These are phyloP conservation scores for Montipora sp. DNA, from an alignment of 64 coral and sea anemone species.

Conservation along the genomic window DNA sequence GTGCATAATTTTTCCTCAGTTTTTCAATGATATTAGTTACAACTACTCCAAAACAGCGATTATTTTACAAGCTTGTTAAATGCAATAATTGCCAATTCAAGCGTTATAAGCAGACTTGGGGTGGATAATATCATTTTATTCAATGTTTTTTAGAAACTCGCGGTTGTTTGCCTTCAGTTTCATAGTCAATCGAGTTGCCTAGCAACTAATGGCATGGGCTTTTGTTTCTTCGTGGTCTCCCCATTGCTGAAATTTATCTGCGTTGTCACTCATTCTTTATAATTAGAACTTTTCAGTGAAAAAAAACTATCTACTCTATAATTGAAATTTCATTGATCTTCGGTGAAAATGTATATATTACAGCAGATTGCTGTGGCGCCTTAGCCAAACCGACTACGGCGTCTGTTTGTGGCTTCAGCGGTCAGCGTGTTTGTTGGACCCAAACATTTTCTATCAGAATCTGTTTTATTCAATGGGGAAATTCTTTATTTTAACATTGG, in stretches of 20 bases:
- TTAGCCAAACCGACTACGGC: conserved; percentile 11
- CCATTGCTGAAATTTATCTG: no score
- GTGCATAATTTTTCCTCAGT: no score
- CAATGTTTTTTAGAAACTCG: neutral
- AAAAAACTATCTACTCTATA: neutral
- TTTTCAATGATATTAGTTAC: no score
- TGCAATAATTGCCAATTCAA: no score
- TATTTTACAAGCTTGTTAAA: no score
- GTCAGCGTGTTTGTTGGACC: neutral
- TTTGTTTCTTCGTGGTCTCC: neutral
- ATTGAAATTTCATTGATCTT: neutral
- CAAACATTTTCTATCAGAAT: neutral
- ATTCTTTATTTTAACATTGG: neutral
- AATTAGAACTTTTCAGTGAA: neutral
- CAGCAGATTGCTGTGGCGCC: neutral
- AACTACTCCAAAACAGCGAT: no score
- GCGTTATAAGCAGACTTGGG: no score
- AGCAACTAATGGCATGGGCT: neutral
- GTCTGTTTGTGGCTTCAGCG: conserved; percentile 24
- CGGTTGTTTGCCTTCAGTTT: neutral
- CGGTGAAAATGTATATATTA: neutral
- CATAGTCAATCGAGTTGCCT: neutral
- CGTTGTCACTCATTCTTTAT: no score
- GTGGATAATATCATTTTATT: no score
- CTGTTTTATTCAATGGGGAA: neutral